Conservation (phyloP, 2,113 vertebrate species). For the Tachuris rubrigastra region DNA sequence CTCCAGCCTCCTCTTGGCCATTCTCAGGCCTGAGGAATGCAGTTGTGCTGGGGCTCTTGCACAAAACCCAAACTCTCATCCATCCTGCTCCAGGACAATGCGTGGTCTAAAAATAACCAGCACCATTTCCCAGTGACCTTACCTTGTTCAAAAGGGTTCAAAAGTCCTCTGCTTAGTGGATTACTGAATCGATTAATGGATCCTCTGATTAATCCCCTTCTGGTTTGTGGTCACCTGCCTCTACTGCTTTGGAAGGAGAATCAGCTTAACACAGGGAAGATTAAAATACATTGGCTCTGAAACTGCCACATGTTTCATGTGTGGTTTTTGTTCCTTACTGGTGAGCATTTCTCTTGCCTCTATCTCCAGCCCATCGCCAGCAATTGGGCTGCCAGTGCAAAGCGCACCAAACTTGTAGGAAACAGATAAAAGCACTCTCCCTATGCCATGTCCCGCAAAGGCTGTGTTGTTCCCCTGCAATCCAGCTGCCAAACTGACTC, state of each 20-base stretch:
- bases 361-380: neutral
- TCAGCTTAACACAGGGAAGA: neutral
- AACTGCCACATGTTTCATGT: neutral
- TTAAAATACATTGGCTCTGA: neutral
- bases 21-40: neutral
- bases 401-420: neutral
- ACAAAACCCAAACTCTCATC: neutral
- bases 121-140: neutral
- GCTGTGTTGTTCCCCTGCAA: neutral
- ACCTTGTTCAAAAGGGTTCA: neutral
- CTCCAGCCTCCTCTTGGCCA: neutral
- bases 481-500: neutral
- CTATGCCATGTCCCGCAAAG: neutral
- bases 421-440: neutral
- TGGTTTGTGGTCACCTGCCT: constrained; percentile 3
- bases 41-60: neutral
- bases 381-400: neutral
- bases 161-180: constrained; percentile 1
- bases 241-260: neutral
- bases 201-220: neutral
- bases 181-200: constrained; percentile 20
- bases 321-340: neutral
- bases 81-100: neutral
- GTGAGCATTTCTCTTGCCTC: neutral
- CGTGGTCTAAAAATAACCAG: neutral